Evolutionary conservation across 2,797 vertebrate species (phyloP).

Genomic region (Gadopsis marmoratus): DNA sequence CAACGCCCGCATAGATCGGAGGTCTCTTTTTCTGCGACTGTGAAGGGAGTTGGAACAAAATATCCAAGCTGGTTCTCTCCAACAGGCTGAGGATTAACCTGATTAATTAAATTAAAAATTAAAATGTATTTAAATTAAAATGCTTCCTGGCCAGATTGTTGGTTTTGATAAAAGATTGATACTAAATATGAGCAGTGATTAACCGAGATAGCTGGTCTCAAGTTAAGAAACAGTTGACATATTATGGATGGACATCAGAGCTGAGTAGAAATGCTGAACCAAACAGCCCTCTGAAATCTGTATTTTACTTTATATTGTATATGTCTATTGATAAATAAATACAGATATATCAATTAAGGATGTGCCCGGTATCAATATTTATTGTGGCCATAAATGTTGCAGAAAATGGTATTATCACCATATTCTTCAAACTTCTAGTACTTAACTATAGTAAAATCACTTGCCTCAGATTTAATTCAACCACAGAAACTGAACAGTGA

Average conservation of each 20-base stretch:
- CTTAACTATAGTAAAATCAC: neutral
- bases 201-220: neutral
- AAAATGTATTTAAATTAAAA: no score
- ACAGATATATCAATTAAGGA: neutral
- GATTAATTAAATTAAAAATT: no score
- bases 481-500: no score
- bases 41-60: conserved; percentile 28
- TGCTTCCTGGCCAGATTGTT: conserved; percentile 12
- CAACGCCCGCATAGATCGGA: conserved; percentile 2
- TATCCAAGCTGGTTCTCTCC: conserved; percentile 27
- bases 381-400: neutral
- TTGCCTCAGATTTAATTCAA: no score
- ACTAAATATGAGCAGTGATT: conserved; percentile 8
- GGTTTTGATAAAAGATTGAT: conserved; percentile 37
- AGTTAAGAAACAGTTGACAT: neutral
- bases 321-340: neutral
- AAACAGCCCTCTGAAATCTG: neutral
- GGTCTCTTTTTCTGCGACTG: conserved; percentile 1
- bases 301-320: neutral
- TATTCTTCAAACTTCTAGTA: neutral
- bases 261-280: neutral
- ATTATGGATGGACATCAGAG: neutral
- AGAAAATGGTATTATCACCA: neutral
- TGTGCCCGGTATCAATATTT: neutral
- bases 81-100: conserved; percentile 7